Evolutionary conservation across 1,140 invertebrate genomes (phyloP).

Genomic region (Cryptotermes secundus): DNA sequence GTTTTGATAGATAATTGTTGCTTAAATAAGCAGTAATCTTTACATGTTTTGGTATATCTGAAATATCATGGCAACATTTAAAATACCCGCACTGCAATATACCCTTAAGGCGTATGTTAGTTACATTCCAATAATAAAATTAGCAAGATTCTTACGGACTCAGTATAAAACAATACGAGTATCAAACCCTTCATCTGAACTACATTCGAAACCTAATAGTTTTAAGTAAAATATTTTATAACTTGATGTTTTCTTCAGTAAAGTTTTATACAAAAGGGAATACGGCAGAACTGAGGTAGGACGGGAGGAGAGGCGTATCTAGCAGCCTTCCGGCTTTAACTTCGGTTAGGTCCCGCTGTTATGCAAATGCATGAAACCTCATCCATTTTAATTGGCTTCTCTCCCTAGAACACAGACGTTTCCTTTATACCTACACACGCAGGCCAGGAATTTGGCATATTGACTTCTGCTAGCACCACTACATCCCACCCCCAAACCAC

Average conservation of each 20-base stretch:
- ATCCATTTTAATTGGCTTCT: constrained; percentile 15
- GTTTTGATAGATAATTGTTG: too few relatives aligned
- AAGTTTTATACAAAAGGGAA: neutral
- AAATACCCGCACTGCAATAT: too few relatives aligned
- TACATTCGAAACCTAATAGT: too few relatives aligned
- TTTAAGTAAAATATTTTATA: neutral
- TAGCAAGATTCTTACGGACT: too few relatives aligned
- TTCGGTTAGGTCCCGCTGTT: neutral
- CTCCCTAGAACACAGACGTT: constrained; percentile 9
- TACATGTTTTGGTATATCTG: too few relatives aligned
- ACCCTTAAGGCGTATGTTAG: too few relatives aligned
- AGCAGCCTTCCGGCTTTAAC: neutral
- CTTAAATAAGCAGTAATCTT: too few relatives aligned
- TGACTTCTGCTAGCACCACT: neutral
- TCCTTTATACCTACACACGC: constrained; percentile 15
- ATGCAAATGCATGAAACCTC: constrained; percentile 7
- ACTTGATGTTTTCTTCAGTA: neutral
- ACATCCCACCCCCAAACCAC: neutral
- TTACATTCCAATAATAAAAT: too few relatives aligned
- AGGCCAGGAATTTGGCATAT: neutral
- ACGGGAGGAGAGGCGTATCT: neutral
- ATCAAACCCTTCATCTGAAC: too few relatives aligned
- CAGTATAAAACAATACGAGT: too few relatives aligned
- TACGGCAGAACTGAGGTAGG: neutral
- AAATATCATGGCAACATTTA: too few relatives aligned